phyloP scores from a whole-genome alignment of 2,113 vertebrate species.

The Chaetorhynchus papuensis region DNA sequence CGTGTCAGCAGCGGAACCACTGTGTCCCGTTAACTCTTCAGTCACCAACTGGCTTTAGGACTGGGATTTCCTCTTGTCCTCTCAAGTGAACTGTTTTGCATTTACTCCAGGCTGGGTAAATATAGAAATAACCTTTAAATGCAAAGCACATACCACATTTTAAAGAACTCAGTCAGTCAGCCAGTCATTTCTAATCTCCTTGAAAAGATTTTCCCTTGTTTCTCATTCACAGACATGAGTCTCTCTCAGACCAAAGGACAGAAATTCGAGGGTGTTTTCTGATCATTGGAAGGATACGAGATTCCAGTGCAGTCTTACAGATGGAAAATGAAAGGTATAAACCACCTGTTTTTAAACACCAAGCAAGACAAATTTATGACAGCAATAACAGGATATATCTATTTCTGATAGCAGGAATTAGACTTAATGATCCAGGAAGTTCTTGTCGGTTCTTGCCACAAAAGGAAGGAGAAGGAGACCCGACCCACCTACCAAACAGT shows the following conservation, averaged over 20 bases:
- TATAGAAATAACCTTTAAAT: neutral
- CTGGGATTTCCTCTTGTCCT: neutral
- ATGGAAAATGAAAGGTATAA: neutral
- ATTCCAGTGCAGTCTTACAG: neutral
- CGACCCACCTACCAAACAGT: neutral
- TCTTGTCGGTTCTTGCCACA: neutral
- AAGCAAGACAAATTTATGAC: neutral
- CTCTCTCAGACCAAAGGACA: neutral
- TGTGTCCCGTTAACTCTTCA: slow-evolving; percentile 2
- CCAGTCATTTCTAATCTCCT: neutral
- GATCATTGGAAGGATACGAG: neutral
- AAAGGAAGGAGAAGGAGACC: neutral
- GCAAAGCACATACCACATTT: neutral
- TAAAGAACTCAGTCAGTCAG: neutral
- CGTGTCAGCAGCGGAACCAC: neutral
- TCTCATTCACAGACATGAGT: neutral
- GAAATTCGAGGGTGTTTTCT: neutral
- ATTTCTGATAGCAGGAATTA: neutral
- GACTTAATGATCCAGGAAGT: neutral
- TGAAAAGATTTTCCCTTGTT: neutral
- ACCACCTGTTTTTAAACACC: neutral
- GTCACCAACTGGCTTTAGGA: neutral
- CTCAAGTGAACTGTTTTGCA: neutral
- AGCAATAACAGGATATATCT: neutral
- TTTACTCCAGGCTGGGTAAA: neutral